These are phyloP conservation scores for Enteromius argenteus DNA, from an alignment of 2,797 vertebrate genomes.

Conservation along the genomic window DNA sequence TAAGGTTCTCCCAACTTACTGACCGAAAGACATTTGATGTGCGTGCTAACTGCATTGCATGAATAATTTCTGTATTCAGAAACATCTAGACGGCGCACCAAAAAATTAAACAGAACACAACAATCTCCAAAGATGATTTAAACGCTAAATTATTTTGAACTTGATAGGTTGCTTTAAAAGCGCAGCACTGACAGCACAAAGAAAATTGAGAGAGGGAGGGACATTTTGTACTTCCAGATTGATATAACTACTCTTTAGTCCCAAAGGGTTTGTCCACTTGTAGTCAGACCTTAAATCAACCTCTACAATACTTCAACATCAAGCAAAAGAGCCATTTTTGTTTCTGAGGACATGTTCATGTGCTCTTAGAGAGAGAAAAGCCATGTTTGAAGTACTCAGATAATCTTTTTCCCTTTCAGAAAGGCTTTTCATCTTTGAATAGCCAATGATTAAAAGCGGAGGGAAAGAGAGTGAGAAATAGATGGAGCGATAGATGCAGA, in stretches of 20 bases:
- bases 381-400: slow-evolving; percentile 22
- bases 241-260: background rate
- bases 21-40: background rate
- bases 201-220: background rate
- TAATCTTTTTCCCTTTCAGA: slow-evolving; percentile 26
- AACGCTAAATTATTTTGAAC: background rate
- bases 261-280: background rate
- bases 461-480: slow-evolving; percentile 5
- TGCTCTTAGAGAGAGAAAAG: background rate
- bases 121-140: background rate
- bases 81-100: background rate
- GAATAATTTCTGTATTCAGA: background rate
- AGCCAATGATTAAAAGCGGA: slow-evolving; percentile 38
- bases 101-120: background rate
- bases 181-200: background rate
- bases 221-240: background rate
- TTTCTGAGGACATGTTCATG: slow-evolving; percentile 23
- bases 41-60: background rate
- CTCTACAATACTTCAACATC: background rate
- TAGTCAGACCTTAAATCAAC: slow-evolving; percentile 15
- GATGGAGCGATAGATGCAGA: background rate
- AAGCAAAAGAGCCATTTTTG: slow-evolving; percentile 8
- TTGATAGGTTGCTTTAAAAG: background rate
- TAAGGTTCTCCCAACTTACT: slow-evolving; percentile 2
- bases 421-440: slow-evolving; percentile 48